Evolutionary conservation across 1,140 invertebrate genomes (phyloP), one percentile per base, ranked within the genome.

Genomic region (Leptinotarsa undecemlineata): DNA sequence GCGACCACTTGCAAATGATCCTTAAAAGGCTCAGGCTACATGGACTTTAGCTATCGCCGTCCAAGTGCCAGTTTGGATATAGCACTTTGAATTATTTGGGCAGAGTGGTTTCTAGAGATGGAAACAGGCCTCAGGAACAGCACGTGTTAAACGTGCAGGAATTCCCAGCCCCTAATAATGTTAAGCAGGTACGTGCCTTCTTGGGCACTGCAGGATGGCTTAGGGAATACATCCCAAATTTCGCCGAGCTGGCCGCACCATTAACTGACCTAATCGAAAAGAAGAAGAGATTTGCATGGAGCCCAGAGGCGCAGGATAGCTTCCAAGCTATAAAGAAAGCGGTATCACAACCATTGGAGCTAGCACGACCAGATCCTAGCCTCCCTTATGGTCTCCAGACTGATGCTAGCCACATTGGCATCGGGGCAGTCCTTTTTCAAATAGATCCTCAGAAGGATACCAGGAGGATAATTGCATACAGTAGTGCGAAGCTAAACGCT

Each of bases 351-450:
- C 74, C 68, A 19, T 69, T 79, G 3, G 48, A 73, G 3, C 69
- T 83, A 20, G 42, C 61, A 19, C 61, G 80, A 13, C 81, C 79
- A 19, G 80, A 78, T 47, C 81, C 77, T 57, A 70, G 48, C 70
- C 69, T 64, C 72, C 79, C 62, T 57, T 87, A 79, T 21, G 76
- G 80, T 51, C 62, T 84, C 3, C 83, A 84, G 68, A 83, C 83
- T 0, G 83, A 84, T 72, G 79, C 80, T 26, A 80, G 77, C 14
- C 74, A 75, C 19, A 23, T 72, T 14, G 80, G 79, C 0, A 73
- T 81, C 13, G 82, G 79, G 2, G 80, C 80, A 1, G 76, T 81
- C 0, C 62, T 83, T 2, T 81, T 79, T 26, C 82, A 84, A 61
- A 14, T 64, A n/a, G 26, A 80, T 48, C 26, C 68, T 3, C 48